These are phyloP conservation scores for Ictidomys tridecemlineatus DNA, from an alignment of 2,113 vertebrate species.

Conservation along the genomic window DNA sequence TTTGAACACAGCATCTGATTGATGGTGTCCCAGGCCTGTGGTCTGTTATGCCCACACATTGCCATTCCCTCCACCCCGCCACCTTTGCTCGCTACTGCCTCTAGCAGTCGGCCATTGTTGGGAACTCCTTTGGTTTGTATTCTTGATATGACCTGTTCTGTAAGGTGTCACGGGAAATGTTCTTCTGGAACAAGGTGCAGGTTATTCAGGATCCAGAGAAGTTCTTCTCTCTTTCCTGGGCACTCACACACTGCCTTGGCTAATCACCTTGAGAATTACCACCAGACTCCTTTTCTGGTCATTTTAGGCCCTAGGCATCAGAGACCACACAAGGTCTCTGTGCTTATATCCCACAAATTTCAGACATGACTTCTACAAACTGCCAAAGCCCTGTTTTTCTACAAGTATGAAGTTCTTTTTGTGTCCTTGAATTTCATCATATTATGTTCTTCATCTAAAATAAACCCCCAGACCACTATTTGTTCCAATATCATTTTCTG, in stretches of 20 bases:
- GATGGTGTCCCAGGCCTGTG: not conserved
- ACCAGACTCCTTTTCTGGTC: too few relatives aligned
- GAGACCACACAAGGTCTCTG: fast-evolving
- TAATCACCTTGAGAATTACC: not conserved
- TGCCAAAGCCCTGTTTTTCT: not conserved
- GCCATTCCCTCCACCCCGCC: not conserved
- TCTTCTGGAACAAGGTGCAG: not conserved
- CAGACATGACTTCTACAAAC: not conserved
- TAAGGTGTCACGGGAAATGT: fast-evolving
- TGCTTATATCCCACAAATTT: not conserved
- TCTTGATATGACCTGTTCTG: fast-evolving
- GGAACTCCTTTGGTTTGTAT: too few relatives aligned
- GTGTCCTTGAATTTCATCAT: not conserved
- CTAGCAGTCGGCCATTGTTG: not conserved
- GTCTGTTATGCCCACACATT: fast-evolving
- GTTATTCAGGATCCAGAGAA: not conserved
- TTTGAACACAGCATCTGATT: not conserved
- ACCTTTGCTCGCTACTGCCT: not conserved
- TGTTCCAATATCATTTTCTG: not conserved
- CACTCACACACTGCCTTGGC: fast-evolving
- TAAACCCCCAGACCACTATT: too few relatives aligned
- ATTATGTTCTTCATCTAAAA: not conserved
- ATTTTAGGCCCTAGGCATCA: not conserved
- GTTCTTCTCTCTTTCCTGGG: not conserved
- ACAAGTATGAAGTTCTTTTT: not conserved